Base-by-base conservation (phyloP, 2,888 invertebrate genomes). In the Drosophila anomelani region DNA sequence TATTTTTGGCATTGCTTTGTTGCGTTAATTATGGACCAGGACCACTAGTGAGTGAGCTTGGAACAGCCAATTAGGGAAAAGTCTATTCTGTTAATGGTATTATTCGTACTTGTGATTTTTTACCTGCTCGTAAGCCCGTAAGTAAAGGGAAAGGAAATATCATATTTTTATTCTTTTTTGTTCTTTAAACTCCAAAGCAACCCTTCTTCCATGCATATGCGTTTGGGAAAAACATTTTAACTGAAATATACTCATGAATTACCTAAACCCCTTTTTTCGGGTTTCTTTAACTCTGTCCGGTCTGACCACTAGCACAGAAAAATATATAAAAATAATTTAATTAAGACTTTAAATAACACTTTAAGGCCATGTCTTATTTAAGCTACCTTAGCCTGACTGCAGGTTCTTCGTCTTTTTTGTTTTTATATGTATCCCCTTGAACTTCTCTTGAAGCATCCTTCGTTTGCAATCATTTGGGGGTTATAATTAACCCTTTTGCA, bases 11-110 rank as follows among this genome's bases (percentile, higher is more conserved):
- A 70, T 77, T 73, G 78, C 89, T 87, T 85, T 89, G 87, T 88
- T 85, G 76, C 89, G 80, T 88, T 88, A 88, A 88, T 88, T 88
- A 88, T 87, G 88, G 85, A 88, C 44, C 51, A 69, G 61, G 9
- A 47, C 34, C 57, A 23, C 66, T 67, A 63, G 78, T 62, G 75
- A 63, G 78, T 62, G 75, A 69, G 34, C 34, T 41, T 36, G 72
- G 75, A 63, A 72, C 66, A 29, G 46, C 56, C 55, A 29, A 17
- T 56, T 46, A 38, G 29, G 20, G 51, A 79, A 67, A 62, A 15
- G 36, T 47, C 61, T 49, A 59, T 43, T 29, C 29, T 60, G 47
- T 59, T 53, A 47, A 46, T 53, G 13, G 17, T 34, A n/a, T 43
- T 46, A 36, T 55, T 41, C 55, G 26, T 55, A 55, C 38, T 55